phyloP scores from a whole-genome alignment of 2,888 invertebrate species.

The Pterostichus niger region DNA sequence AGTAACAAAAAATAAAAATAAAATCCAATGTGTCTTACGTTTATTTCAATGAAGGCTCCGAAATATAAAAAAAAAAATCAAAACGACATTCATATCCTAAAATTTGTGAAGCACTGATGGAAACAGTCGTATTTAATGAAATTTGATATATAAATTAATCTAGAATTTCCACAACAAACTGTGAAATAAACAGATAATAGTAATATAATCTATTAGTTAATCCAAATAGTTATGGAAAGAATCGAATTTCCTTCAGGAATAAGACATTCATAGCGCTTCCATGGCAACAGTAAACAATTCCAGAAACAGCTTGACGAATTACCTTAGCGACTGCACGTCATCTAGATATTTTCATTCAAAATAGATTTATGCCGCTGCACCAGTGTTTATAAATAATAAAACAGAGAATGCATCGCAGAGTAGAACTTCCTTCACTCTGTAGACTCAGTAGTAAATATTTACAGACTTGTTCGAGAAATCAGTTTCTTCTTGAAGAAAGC shows the following conservation, averaged over 20 bases:
- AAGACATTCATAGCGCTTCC: slow-evolving; percentile 9
- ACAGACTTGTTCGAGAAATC: slow-evolving; percentile 29
- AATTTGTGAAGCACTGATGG: no score
- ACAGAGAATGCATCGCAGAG: slow-evolving; percentile 42
- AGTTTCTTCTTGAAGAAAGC: slow-evolving; percentile 7
- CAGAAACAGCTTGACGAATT: slow-evolving; percentile 39
- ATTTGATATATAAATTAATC: no score
- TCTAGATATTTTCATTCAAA: slow-evolving; percentile 55
- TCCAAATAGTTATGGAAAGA: not conserved
- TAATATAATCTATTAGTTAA: not conserved
- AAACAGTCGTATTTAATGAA: no score
- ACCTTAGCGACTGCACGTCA: slow-evolving; percentile 24
- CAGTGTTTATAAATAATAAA: slow-evolving; percentile 58
- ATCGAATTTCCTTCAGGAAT: not conserved
- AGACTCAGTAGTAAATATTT: slow-evolving; percentile 46
- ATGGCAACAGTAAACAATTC: slow-evolving; percentile 14
- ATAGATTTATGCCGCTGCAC: slow-evolving; percentile 39
- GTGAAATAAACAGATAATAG: not conserved
- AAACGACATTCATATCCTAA: no score
- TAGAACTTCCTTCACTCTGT: not conserved
- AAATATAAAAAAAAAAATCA: no score
- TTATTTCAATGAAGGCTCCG: no score
- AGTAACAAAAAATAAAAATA: no score
- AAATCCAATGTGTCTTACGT: no score
- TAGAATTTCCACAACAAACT: no score